Percentiles rank a stretch among this genome's conserved stretches.
These are phyloP conservation scores for Latrodectus geometricus DNA, from an alignment of 1,140 invertebrate species.

Conservation along the genomic window DNA sequence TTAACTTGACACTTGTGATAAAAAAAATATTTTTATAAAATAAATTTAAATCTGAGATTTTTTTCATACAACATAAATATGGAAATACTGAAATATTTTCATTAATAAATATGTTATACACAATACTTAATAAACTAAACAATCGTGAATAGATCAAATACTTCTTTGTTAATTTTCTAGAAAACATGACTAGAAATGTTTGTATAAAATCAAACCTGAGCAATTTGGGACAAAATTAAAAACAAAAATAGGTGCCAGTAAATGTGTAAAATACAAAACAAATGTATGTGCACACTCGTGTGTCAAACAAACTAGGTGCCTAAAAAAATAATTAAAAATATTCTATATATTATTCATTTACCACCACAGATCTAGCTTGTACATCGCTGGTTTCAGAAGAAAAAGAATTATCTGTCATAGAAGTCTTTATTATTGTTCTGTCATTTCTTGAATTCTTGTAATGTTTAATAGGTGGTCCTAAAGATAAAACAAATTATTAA, in stretches of 20 bases:
- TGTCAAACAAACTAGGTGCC: background rate
- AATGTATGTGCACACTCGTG: background rate
- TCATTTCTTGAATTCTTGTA: background rate
- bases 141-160: too few species aligned
- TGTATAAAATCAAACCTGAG: background rate
- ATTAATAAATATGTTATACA: too few species aligned
- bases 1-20: too few species aligned
- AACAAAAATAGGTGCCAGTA: background rate
- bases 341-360: background rate
- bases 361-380: background rate
- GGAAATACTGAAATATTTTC: too few species aligned
- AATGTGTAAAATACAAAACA: background rate
- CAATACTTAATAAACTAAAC: too few species aligned
- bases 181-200: too few species aligned
- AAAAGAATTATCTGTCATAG: constrained; percentile 2
- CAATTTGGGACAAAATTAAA: background rate
- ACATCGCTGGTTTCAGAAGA: background rate
- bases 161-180: too few species aligned
- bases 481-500: background rate
- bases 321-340: background rate
- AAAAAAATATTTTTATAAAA: too few species aligned
- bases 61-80: too few species aligned
- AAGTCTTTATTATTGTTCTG: constrained; percentile 17
- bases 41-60: too few species aligned
- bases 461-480: constrained; percentile 32